Percentiles rank a stretch among this genome's conserved stretches.
Conservation (phyloP, 53 echinoderm and acorn worm species). For the Paelopatides confundens region DNA sequence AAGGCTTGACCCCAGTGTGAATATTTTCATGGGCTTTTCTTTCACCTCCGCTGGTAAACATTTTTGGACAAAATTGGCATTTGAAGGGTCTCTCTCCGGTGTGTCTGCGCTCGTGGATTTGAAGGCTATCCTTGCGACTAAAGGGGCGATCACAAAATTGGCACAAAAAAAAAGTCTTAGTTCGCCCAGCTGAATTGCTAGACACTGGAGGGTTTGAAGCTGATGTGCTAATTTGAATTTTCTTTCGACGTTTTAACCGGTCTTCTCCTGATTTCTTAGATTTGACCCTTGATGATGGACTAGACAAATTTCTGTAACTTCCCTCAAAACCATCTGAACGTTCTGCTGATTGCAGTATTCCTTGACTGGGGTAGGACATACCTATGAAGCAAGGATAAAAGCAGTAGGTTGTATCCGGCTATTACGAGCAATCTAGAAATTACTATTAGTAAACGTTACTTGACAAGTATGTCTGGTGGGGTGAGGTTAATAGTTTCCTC, state of each 20-base stretch:
- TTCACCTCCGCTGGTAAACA: conserved; percentile 57
- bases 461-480: no score
- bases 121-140: not conserved
- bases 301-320: not conserved
- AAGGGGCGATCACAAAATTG: not conserved
- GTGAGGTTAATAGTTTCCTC: no score
- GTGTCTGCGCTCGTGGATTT: conserved; percentile 54
- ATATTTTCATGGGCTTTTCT: conserved; percentile 43
- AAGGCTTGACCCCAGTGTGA: conserved; percentile 59
- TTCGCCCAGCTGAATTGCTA: not conserved
- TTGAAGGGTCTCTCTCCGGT: conserved; percentile 59
- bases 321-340: not conserved
- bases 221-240: not conserved
- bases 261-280: not conserved
- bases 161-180: not conserved
- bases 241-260: not conserved
- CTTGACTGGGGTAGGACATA: not conserved
- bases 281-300: not conserved
- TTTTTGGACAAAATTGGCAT: conserved; percentile 54
- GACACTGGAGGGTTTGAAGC: not conserved
- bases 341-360: not conserved
- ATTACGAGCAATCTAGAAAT: no score
- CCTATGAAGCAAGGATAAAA: not conserved
- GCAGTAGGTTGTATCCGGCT: no score
- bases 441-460: no score